Evolutionary conservation across 2,797 vertebrate species (phyloP).

Genomic region (Oryzias sinensis): DNA sequence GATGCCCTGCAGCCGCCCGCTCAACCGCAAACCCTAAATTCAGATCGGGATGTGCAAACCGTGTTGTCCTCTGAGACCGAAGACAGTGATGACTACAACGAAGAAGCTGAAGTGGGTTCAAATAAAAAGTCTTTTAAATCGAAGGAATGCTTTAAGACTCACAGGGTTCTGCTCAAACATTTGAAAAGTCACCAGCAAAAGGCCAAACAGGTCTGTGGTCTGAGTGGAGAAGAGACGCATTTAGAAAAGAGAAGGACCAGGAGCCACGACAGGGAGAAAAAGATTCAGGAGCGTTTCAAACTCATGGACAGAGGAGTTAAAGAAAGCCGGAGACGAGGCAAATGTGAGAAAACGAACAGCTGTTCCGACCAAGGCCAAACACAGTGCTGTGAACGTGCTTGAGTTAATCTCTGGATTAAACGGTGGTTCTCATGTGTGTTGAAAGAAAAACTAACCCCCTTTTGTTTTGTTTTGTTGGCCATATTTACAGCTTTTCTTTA

Average conservation of each 20-base stretch:
- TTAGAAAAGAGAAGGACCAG: not conserved
- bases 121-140: not conserved
- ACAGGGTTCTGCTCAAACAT: constrained; percentile 7
- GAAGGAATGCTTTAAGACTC: not conserved
- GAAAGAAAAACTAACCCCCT: no score
- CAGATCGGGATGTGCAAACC: not conserved
- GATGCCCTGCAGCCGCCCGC: not conserved
- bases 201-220: not conserved
- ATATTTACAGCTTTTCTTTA: no score
- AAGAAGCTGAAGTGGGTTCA: not conserved
- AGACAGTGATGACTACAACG: constrained; percentile 35
- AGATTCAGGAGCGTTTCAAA: not conserved
- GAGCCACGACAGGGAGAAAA: not conserved
- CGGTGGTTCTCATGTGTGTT: not conserved
- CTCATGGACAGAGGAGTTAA: not conserved
- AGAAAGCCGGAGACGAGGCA: not conserved
- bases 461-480: no score
- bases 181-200: constrained; percentile 10
- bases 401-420: not conserved
- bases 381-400: not conserved
- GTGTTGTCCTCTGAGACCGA: constrained; percentile 30
- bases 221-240: constrained; percentile 15
- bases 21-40: not conserved
- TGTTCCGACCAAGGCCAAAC: not conserved
- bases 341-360: constrained; percentile 2